Conservation (phyloP, 2,888 invertebrate genomes). For the Chymomyza caudatula region DNA sequence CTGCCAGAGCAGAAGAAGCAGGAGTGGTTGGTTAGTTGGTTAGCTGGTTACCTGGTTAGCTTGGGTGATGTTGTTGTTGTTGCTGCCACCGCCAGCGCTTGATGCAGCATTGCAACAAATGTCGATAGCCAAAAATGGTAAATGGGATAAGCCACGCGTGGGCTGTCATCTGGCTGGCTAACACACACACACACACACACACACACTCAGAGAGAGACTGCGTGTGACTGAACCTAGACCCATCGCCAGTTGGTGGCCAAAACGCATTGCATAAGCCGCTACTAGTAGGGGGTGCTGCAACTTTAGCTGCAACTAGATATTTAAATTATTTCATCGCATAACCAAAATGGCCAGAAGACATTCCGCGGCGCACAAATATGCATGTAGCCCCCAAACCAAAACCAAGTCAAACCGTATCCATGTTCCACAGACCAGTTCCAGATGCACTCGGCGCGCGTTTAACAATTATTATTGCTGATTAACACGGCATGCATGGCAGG, state of each 20-base stretch:
- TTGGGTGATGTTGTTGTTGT: background rate
- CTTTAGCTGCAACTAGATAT: conserved; percentile 49
- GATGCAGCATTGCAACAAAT: conserved; percentile 36
- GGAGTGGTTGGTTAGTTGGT: conserved; percentile 56
- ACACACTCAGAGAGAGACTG: conserved; percentile 5
- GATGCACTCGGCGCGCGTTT: conserved; percentile 46
- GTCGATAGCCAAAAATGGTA: conserved; percentile 72
- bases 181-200: conserved; percentile 3
- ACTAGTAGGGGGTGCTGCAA: conserved; percentile 55
- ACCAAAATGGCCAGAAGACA: conserved; percentile 67
- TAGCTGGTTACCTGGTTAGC: conserved; percentile 26
- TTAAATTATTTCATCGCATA: conserved; percentile 71
- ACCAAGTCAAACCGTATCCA: conserved; percentile 32
- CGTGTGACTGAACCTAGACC: conserved; percentile 12
- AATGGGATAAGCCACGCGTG: conserved; percentile 73
- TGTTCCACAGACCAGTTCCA: background rate
- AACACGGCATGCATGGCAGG: conserved; percentile 60
- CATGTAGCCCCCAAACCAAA: conserved; percentile 53
- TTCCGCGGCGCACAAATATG: conserved; percentile 46
- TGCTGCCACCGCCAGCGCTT: conserved; percentile 49
- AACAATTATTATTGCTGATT: conserved; percentile 72
- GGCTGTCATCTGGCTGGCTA: conserved; percentile 58
- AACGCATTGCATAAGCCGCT: conserved; percentile 57
- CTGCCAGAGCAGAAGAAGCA: conserved; percentile 45
- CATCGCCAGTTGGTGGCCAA: conserved; percentile 26